These are phyloP conservation scores for Fregata magnificens DNA, from an alignment of 2,113 vertebrate genomes.

Conservation along the genomic window DNA sequence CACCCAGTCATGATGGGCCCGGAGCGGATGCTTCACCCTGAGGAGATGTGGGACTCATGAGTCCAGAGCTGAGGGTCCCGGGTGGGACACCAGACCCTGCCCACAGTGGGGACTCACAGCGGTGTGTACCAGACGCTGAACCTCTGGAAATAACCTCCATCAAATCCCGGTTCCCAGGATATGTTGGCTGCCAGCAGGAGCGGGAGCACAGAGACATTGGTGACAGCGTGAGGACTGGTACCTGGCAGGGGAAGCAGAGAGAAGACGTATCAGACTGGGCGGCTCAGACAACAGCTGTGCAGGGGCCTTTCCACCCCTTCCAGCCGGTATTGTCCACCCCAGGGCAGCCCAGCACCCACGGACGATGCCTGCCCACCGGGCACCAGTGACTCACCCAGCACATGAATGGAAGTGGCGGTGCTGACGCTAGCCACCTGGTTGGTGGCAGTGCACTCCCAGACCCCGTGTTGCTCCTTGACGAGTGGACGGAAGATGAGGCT, in stretches of 20 bases:
- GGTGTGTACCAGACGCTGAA: slow-evolving; percentile 92
- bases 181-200: slow-evolving; percentile 85
- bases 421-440: slow-evolving; percentile 86
- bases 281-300: accelerated
- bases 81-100: neutral
- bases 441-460: slow-evolving; percentile 87
- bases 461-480: slow-evolving; percentile 88
- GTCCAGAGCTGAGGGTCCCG: accelerated
- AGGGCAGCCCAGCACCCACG: too few relatives aligned
- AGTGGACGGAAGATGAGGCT: slow-evolving; percentile 86
- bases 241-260: slow-evolving; percentile 66
- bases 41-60: neutral
- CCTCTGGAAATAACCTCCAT: slow-evolving; percentile 92
- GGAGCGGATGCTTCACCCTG: slow-evolving; percentile 83
- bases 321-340: neutral
- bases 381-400: slow-evolving; percentile 80
- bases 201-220: slow-evolving; percentile 77
- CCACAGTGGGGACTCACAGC: slow-evolving; percentile 55
- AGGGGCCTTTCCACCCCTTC: neutral
- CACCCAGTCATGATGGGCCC: slow-evolving; percentile 90
- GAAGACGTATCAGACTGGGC: neutral
- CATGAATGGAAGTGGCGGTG: slow-evolving; percentile 79
- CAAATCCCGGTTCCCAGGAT: slow-evolving; percentile 92
- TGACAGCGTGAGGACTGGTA: slow-evolving; percentile 89
- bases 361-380: neutral